Percentiles rank a stretch among this genome's conserved stretches.
Conservation (phyloP, 1,140 invertebrate genomes). For the Sarcophaga bullata region DNA sequence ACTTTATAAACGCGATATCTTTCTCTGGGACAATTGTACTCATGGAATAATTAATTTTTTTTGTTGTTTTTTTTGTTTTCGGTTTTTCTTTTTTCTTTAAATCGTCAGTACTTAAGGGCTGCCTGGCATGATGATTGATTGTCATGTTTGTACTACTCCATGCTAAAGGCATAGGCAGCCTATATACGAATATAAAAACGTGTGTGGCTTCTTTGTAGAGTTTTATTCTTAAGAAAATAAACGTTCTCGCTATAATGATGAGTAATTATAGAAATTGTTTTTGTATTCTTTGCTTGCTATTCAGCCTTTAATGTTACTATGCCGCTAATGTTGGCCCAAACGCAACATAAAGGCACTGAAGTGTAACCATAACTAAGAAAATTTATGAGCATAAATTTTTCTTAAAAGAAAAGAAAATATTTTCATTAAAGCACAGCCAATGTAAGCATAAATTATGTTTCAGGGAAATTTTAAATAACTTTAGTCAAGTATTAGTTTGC, state of each 20-base stretch:
- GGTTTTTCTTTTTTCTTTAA: too few relatives aligned
- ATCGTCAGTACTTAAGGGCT: too few relatives aligned
- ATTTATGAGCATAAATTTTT: too few relatives aligned
- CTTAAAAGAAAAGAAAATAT: too few relatives aligned
- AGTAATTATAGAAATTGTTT: neutral
- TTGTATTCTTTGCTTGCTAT: too few relatives aligned
- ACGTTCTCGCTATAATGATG: neutral
- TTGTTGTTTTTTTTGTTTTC: too few relatives aligned
- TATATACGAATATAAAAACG: neutral
- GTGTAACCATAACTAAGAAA: too few relatives aligned
- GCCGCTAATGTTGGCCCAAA: neutral
- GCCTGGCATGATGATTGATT: neutral
- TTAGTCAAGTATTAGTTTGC: neutral
- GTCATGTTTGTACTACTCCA: neutral
- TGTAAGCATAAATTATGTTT: slow-evolving; percentile 1
- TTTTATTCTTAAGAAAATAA: neutral
- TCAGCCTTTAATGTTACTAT: neutral
- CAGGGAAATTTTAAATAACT: neutral
- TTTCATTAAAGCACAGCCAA: neutral
- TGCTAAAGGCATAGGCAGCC: neutral
- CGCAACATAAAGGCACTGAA: too few relatives aligned
- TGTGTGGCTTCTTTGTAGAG: neutral
- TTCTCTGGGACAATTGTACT: too few relatives aligned
- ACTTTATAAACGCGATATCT: too few relatives aligned
- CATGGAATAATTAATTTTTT: too few relatives aligned